Conservation (phyloP, 2,888 invertebrate species). For the Lypha dubia region DNA sequence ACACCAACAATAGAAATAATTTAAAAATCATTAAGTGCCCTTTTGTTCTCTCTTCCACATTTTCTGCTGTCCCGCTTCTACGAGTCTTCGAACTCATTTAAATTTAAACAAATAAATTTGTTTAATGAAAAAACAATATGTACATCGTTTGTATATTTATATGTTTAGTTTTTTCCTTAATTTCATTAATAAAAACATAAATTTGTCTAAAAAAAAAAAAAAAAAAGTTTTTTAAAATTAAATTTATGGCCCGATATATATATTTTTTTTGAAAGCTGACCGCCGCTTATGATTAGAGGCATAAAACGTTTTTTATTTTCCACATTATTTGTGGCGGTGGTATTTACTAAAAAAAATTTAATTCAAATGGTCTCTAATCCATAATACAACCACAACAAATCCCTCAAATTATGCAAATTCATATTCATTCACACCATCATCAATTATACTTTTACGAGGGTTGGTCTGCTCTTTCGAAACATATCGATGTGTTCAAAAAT, state of each 20-base stretch:
- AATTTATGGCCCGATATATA: conserved; percentile 31
- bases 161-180: background rate
- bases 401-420: conserved; percentile 29
- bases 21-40: background rate
- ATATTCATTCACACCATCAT: background rate
- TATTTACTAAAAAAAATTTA: background rate
- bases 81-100: background rate
- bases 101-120: background rate
- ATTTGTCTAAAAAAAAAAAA: conserved; percentile 19
- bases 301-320: conserved; percentile 9
- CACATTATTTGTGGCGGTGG: background rate
- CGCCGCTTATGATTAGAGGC: conserved; percentile 7
- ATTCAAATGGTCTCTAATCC: conserved; percentile 9
- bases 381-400: conserved; percentile 25
- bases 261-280: conserved; percentile 8
- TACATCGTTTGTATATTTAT: background rate
- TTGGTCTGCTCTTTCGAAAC: background rate
- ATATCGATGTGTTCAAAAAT: background rate
- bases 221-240: too few relatives aligned
- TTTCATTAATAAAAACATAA: conserved; percentile 39
- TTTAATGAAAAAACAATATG: background rate
- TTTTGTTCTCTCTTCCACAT: background rate
- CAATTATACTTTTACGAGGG: background rate
- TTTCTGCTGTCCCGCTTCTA: background rate
- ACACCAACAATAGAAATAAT: background rate